Evolutionary conservation across 2,888 invertebrate species (phyloP).

Genomic region (Andrena minutula): DNA sequence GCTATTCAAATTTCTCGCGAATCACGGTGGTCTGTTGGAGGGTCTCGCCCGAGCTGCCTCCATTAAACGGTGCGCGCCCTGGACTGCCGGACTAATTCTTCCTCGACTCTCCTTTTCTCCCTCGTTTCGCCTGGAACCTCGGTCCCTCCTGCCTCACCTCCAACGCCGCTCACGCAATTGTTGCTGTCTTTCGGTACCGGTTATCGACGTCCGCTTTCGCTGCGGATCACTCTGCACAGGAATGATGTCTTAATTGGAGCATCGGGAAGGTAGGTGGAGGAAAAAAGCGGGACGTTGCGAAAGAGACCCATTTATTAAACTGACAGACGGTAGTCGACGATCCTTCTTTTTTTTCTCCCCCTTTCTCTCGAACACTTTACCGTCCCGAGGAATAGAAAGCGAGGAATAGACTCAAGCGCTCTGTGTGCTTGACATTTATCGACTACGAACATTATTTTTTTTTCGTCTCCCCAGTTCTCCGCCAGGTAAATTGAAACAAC

Average conservation of each 20-base stretch:
- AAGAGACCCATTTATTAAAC: conserved; percentile 36
- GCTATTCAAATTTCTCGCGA: conserved; percentile 55
- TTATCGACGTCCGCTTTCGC: conserved; percentile 58
- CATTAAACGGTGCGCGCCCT: neutral
- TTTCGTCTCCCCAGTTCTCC: neutral
- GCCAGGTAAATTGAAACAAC: neutral
- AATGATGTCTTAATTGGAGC: conserved; percentile 55
- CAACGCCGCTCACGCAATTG: conserved; percentile 33
- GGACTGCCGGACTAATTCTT: conserved; percentile 47
- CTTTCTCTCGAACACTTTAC: neutral
- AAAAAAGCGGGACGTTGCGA: neutral
- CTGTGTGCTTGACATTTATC: neutral
- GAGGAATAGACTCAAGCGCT: neutral
- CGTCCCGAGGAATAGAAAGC: neutral
- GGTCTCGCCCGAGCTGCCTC: neutral
- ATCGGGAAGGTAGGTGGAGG: neutral
- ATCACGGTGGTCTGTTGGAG: conserved; percentile 50
- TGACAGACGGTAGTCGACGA: conserved; percentile 42
- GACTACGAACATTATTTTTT: neutral
- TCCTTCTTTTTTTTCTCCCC: neutral
- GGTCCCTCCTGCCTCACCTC: neutral
- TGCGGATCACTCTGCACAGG: conserved; percentile 41
- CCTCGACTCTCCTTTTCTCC: conserved; percentile 20
- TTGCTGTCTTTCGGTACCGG: conserved; percentile 45
- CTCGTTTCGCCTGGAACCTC: conserved; percentile 22